Evolutionary conservation across 2,888 invertebrate genomes (phyloP), one percentile per base, ranked within the genome.

Genomic region (Neoascia interrupta): DNA sequence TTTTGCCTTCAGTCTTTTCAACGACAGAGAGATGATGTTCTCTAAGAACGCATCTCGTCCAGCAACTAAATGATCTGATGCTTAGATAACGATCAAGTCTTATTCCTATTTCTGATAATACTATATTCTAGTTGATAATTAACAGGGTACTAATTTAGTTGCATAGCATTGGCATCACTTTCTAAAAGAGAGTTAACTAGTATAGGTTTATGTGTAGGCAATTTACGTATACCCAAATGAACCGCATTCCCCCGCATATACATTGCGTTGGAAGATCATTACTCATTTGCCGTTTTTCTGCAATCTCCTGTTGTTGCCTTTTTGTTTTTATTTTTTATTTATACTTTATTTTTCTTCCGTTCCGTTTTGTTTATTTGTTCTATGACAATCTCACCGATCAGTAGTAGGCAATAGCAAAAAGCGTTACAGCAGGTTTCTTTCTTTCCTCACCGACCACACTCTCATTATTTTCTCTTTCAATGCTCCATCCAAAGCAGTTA

Each of bases 381-480:
- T 5, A 28, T 21, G 47, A 63, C 61, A 56, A 54, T 64, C 58
- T 31, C 31, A n/a, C 8, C 31, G 47, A 64, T 58, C 45, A 19
- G 47, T 63, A 74, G 37, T 39, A 37, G 21, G 37, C n/a, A 28
- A 36, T 34, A 19, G 45, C 37, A n/a, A n/a, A n/a, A n/a, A 26
- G 13, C 36, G 13, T 23, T 13, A 54, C 61, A 60, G 58, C 75
- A 76, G 53, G 72, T 76, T 72, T 60, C 58, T n/a, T n/a, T n/a
- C n/a, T n/a, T n/a, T n/a, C n/a, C 37, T 49, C 36, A 51, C 54
- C 51, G 36, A 43, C 56, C 63, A 47, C 56, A 39, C 34, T 51
- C 43, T 76, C 36, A 49, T 70, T 70, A 31, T 70, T 76, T 76
- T 58, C 70, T 56, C 63, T 70, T 60, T 53, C 23, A 18, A 1